phyloP scores from a whole-genome alignment of 2,113 vertebrate species.

The Anoplopoma fimbria region DNA sequence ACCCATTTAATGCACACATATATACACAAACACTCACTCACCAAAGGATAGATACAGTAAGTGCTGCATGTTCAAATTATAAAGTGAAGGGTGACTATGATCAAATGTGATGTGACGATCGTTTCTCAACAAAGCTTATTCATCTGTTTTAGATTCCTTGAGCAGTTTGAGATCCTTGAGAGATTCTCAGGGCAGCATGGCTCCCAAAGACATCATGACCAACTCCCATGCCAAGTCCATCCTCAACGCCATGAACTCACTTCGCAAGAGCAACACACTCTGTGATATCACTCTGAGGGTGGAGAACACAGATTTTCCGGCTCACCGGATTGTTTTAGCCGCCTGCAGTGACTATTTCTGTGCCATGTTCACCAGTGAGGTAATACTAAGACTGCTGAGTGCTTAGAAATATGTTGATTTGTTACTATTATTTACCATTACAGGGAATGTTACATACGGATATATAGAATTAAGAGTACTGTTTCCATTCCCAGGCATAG shows the following conservation, averaged over 20 bases:
- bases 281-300: slow-evolving; percentile 97
- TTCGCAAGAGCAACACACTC: slow-evolving; percentile 96
- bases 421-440: background rate
- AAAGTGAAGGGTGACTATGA: background rate
- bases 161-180: slow-evolving; percentile 60
- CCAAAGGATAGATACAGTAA: background rate
- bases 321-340: slow-evolving; percentile 96
- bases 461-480: background rate
- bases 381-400: slow-evolving; percentile 65
- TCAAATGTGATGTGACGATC: background rate
- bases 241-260: slow-evolving; percentile 97
- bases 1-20: background rate
- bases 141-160: slow-evolving; percentile 58
- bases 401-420: background rate
- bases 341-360: slow-evolving; percentile 99
- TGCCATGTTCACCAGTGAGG: slow-evolving; percentile 99
- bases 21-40: background rate
- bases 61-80: background rate
- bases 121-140: background rate
- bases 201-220: slow-evolving; percentile 99
- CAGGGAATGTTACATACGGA: background rate
- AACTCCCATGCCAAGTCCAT: slow-evolving; percentile 99
- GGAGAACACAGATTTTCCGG: slow-evolving; percentile 95
- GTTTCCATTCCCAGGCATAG: background rate
- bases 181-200: slow-evolving; percentile 86